A percentile compares a stretch with the other conserved stretches of the same genome.
Conservation (phyloP, 2,797 vertebrate genomes). For the Hemitrygon akajei region DNA sequence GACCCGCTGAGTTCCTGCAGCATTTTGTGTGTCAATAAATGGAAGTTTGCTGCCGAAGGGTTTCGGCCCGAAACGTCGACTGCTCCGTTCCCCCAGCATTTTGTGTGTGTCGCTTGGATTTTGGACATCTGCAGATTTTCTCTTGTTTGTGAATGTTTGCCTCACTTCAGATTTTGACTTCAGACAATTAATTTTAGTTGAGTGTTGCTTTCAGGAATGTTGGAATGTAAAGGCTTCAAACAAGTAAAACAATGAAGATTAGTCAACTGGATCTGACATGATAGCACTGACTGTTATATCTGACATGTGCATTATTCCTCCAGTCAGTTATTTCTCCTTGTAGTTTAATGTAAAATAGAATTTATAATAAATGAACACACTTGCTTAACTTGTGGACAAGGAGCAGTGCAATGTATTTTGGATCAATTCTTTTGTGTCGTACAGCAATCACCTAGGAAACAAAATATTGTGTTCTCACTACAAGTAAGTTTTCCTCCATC, state of each 20-base stretch:
- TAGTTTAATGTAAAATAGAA: neutral
- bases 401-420: neutral
- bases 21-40: too few relatives aligned
- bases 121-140: too few relatives aligned
- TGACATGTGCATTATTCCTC: neutral
- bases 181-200: neutral
- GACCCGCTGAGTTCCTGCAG: too few relatives aligned
- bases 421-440: neutral
- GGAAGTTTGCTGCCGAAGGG: too few relatives aligned
- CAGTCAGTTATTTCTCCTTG: neutral
- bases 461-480: neutral
- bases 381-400: neutral
- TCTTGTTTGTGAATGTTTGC: too few relatives aligned
- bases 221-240: neutral
- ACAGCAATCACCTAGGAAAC: neutral
- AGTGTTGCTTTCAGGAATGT: neutral
- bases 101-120: too few relatives aligned
- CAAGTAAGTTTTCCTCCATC: neutral
- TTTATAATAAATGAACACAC: neutral
- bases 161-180: neutral
- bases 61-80: too few relatives aligned
- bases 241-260: neutral
- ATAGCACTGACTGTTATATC: neutral
- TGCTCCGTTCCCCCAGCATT: too few relatives aligned
- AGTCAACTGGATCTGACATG: neutral